phyloP scores from a whole-genome alignment of 2,797 vertebrate species.

The Diceros bicornis region DNA sequence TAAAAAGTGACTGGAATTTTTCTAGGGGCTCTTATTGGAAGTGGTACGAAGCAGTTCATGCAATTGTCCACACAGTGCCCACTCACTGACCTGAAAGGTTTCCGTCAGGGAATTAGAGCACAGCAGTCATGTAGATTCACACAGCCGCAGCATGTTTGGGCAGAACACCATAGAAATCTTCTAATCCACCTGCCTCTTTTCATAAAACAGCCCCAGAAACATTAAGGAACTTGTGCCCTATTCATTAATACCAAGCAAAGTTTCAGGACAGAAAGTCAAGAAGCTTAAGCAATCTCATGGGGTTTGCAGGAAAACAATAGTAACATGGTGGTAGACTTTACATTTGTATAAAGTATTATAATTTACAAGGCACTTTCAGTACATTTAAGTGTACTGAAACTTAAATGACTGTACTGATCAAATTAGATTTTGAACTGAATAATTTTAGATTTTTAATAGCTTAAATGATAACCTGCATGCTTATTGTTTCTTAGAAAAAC shows the following conservation, averaged over 20 bases:
- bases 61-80: not conserved
- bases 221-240: not conserved
- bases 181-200: not conserved
- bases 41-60: conserved; percentile 62
- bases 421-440: conserved; percentile 54
- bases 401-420: not conserved
- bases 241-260: conserved; percentile 26
- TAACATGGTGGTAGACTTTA: not conserved
- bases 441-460: conserved; percentile 40
- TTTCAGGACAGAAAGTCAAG: conserved; percentile 1
- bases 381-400: not conserved
- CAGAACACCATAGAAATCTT: not conserved
- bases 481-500: conserved; percentile 53
- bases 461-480: not conserved
- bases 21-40: conserved; percentile 66
- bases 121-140: rapidly evolving
- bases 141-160: not conserved
- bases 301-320: not conserved
- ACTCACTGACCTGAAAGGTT: conserved; percentile 65
- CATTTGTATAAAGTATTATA: not conserved
- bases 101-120: not conserved
- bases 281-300: not conserved
- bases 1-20: conserved; percentile 67
- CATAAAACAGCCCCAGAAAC: not conserved
- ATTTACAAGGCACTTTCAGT: not conserved